Evolutionary conservation across 2,888 invertebrate species (phyloP), one percentile per base, ranked within the genome.

Genomic region (Ormyrus labotus): DNA sequence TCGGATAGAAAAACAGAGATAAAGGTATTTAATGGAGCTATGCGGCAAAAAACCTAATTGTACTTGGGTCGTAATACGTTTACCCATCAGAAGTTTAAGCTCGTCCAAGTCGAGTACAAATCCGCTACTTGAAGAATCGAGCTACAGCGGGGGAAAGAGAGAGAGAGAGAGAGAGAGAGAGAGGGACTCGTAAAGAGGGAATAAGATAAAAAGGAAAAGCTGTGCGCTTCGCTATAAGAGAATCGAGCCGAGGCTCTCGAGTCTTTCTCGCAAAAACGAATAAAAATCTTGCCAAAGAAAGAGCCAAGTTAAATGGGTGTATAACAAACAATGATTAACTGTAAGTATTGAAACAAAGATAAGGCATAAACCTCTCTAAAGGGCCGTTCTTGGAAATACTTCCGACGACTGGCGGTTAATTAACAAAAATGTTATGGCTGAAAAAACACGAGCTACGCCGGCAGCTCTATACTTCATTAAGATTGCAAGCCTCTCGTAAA

Each of bases 11-110:
- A 63, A 53, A 50, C 51, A 53, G 34, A 61, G 51, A 53, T 13
- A 47, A 58, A 50, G 10, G 51, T 57, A 58, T 71, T 60, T 71
- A 65, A 78, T 79, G 69, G 78, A 80, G 80, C 74, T 58, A 69
- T 50, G 34, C 34, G 68, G 67, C 58, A 75, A 81, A 78, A 82
- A 83, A 82, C 19, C 60, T 70, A 71, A 80, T 79, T 80, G 80
- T 75, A 71, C 75, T 76, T 10, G 50, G 58, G 58, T 13, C 53
- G 70, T 70, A 74, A 78, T 73, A 69, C 77, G 77, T 77, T 72
- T 77, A 77, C 72, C 72, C 77, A 67, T 73, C 74, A 71, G 65
- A 80, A 80, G 74, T 80, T 75, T 63, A 64, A 79, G 55, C 78
- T 79, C 63, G 34, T 73, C 73, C 78, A 34, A 53, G 68, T 71